Conservation (phyloP, 2,888 invertebrate genomes). For the Zaprionus lineosus region DNA sequence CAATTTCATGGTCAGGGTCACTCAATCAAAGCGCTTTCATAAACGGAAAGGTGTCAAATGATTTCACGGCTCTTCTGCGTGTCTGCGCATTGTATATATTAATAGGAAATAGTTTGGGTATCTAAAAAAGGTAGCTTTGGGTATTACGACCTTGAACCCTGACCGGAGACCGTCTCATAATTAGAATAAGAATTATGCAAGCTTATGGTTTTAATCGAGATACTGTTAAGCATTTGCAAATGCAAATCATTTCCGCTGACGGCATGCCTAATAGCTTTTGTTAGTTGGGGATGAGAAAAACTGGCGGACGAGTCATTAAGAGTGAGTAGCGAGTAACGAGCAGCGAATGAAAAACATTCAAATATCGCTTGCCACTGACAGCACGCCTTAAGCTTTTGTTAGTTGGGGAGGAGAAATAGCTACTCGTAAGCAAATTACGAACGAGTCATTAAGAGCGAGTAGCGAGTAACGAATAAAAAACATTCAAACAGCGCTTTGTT, state of each 20-base stretch:
- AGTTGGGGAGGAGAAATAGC: not conserved
- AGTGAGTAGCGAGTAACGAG: not conserved
- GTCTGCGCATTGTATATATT: not conserved
- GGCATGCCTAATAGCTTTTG: slow-evolving; percentile 17
- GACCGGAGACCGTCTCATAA: slow-evolving; percentile 29
- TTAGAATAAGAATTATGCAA: slow-evolving; percentile 49
- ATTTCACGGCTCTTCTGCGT: slow-evolving; percentile 6
- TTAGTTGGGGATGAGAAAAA: not conserved
- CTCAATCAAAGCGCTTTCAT: slow-evolving; percentile 54
- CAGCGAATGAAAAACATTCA: not conserved
- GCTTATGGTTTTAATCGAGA: slow-evolving; percentile 29
- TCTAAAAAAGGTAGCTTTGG: not conserved
- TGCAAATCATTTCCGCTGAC: slow-evolving; percentile 57
- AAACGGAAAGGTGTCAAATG: slow-evolving; percentile 54
- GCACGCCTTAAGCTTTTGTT: not conserved
- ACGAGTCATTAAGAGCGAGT: not conserved
- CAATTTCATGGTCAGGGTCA: slow-evolving; percentile 54
- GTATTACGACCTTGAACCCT: slow-evolving; percentile 42
- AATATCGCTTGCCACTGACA: no score
- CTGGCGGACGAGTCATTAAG: no score
- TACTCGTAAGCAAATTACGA: not conserved
- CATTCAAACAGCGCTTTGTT: not conserved
- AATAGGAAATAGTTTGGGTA: slow-evolving; percentile 9
- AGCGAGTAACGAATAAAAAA: not conserved
- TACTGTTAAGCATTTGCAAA: slow-evolving; percentile 36